phyloP scores from a whole-genome alignment of 2,888 invertebrate genomes.

The Phortica okadai region DNA sequence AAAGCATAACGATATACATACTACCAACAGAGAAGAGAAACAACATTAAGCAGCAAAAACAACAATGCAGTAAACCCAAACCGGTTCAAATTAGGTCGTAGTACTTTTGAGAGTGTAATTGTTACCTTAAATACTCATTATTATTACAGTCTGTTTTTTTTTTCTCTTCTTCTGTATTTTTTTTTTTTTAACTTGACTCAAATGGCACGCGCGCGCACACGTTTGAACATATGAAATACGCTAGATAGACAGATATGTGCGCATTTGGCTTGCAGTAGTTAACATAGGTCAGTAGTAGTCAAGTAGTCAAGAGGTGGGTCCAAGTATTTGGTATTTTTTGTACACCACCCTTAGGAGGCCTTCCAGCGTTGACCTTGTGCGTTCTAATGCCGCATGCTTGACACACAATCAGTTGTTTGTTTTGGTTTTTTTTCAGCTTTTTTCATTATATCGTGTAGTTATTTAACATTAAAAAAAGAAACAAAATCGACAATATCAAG shows the following conservation, averaged over 20 bases:
- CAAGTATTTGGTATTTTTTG: constrained; percentile 25
- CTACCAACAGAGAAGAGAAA: neutral
- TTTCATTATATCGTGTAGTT: too few species aligned
- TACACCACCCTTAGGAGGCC: constrained; percentile 47
- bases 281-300: constrained; percentile 63
- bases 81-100: constrained; percentile 73
- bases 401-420: constrained; percentile 42
- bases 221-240: constrained; percentile 31
- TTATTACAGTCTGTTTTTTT: constrained; percentile 53
- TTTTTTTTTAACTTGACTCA: constrained; percentile 50
- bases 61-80: constrained; percentile 49
- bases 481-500: constrained; percentile 12
- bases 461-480: constrained; percentile 2
- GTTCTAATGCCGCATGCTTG: constrained; percentile 60
- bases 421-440: too few species aligned
- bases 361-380: constrained; percentile 55
- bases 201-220: constrained; percentile 57
- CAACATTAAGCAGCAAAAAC: constrained; percentile 19
- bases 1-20: neutral
- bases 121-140: constrained; percentile 60
- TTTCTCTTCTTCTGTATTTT: constrained; percentile 49
- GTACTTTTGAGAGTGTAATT: constrained; percentile 72
- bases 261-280: constrained; percentile 44
- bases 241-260: constrained; percentile 38
- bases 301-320: neutral